Base-by-base conservation (phyloP, 1,140 invertebrate species). In the Halesus radiatus region DNA sequence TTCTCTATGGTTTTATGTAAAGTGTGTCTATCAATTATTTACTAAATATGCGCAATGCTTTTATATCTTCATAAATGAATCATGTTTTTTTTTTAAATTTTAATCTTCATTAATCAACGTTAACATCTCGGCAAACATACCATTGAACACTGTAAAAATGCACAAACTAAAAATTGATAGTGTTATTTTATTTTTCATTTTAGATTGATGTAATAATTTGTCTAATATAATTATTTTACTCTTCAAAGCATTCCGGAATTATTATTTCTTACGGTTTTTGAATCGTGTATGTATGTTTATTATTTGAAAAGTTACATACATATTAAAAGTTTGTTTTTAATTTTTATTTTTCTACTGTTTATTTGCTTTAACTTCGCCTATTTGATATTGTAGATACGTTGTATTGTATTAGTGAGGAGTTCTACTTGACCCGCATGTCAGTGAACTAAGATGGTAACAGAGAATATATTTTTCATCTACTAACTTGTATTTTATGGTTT, bases 391-490 rank as follows among this genome's bases (percentile, higher is more conserved):
- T 60, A 60, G 56, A 60, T 60, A 60, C 56, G 23, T 22, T 60
- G n/a, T 60, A 60, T 60, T 60, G 3, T 60, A 60, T 60, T 60
- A 22, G 2, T 60, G 56, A 60, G n/a, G 56, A 22, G 56, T 60
- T 23, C 18, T 60, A 60, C 56, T 45, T 60, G 54, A 8, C 54
- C 18, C 20, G 22, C 6, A 20, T n/a, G 56, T 60, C 56, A 13
- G 20, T 60, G 18, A 60, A 45, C 37, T 66, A 29, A 66, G 26
- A 26, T 72, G 18, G 68, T 53, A 72, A 26, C 45, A 52, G 45
- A 72, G 20, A 32, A 45, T 53, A 53, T 72, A 72, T 72, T 72
- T 72, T 72, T 68, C 3, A 37, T 45, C 64, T 45, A 26, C 18
- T n/a, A n/a, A n/a, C n/a, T n/a, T n/a, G n/a, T 18, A 10, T 68